Evolutionary conservation across 2,113 vertebrate genomes (phyloP), one percentile per base, ranked within the genome.

Genomic region (Galeopterus variegatus): DNA sequence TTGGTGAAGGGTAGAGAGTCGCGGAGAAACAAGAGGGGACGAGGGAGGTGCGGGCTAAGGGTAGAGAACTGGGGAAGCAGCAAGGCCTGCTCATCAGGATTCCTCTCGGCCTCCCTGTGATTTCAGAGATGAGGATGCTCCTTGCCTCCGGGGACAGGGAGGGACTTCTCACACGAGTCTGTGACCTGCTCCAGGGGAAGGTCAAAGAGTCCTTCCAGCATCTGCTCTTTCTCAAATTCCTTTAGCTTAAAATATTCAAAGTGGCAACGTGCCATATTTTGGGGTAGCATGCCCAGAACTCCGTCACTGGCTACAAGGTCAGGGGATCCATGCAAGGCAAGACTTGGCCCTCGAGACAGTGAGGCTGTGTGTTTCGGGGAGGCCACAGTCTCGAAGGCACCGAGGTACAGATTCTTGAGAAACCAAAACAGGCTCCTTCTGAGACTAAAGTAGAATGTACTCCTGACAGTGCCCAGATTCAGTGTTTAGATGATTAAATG

Each of bases 361-460:
- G 69, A 64, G 3, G 0, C 48, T 14, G 4, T 9, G 58, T 6
- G 2, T 19, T 62, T 56, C 0, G 4, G 1, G 15, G 62, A 3
- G 3, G 23, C 60, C 62, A 8, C 72, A 12, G 79, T 33, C 65
- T 36, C 79, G 10, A 3, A 13, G 54, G 17, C 60, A 65, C 77
- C 2, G 3, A 0, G 75, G 45, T 4, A 1, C 0, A 3, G 36
- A 5, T 13, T 23, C 48, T 31, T 6, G 62, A 69, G 80, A 41
- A 54, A 50, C 31, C 56, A 60, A 5, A 18, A 6, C 1, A n/a
- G 56, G 8, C 52, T 7, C 23, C 23, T 28, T 36, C 62, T 14
- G 13, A 17, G 67, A 5, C 54, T 10, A 2, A 3, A 8, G 50
- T 14, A 58, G 56, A 14, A 28, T 58, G 21, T 14, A 8, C 12